Evolutionary conservation across 2,113 vertebrate genomes (phyloP).

Genomic region (Hemiprocne comata): DNA sequence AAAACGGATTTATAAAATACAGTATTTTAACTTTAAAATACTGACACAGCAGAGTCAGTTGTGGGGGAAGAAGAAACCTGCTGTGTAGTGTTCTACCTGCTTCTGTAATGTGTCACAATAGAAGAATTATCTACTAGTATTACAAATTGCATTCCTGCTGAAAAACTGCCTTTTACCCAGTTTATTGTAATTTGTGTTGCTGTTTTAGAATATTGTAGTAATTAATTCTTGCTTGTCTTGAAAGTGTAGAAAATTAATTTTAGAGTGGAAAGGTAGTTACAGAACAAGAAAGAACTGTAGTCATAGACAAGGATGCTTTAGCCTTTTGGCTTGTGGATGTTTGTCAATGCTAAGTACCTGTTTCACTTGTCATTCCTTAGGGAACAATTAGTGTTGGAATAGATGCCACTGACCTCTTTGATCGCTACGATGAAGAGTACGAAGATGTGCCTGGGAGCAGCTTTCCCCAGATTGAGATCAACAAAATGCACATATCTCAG

Average conservation of each 20-base stretch:
- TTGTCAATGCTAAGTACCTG: neutral
- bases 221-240: neutral
- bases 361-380: slow-evolving; percentile 69
- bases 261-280: neutral
- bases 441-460: slow-evolving; percentile 85
- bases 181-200: neutral
- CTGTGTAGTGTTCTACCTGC: neutral
- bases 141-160: neutral
- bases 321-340: neutral
- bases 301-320: fast-evolving
- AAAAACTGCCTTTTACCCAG: neutral
- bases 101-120: neutral
- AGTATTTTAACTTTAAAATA: neutral
- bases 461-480: slow-evolving; percentile 94
- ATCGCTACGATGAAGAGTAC: slow-evolving; percentile 94
- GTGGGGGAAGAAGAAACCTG: neutral
- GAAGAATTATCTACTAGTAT: neutral
- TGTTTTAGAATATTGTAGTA: neutral
- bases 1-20: neutral
- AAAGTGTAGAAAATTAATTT: neutral
- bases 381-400: slow-evolving; percentile 96
- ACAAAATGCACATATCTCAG: slow-evolving; percentile 99
- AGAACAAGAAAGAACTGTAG: neutral
- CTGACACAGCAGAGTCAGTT: neutral
- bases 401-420: slow-evolving; percentile 97